Percentiles rank a stretch among this genome's conserved stretches.
These are phyloP conservation scores for Drosophila trapezifrons DNA, from an alignment of 1,140 invertebrate species.

Conservation along the genomic window DNA sequence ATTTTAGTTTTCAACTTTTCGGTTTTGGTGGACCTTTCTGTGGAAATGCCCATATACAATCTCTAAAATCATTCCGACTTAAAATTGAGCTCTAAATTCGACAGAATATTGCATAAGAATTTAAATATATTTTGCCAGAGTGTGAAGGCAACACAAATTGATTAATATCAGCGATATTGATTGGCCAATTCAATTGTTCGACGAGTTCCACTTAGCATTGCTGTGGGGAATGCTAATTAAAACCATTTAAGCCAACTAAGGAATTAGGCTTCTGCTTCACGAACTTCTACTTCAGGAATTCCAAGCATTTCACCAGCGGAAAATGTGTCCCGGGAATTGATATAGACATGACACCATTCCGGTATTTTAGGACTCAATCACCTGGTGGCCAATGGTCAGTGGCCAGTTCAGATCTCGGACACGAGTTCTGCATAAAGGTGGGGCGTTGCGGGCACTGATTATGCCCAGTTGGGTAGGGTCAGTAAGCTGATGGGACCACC, in stretches of 20 bases:
- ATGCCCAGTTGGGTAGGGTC: conserved; percentile 55
- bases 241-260: conserved; percentile 27
- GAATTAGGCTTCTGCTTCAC: conserved; percentile 10
- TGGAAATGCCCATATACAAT: too few relatives aligned
- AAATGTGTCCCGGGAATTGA: background rate
- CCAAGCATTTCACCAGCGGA: background rate
- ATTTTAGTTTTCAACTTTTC: too few relatives aligned
- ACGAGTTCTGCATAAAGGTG: conserved; percentile 23
- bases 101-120: conserved; percentile 2
- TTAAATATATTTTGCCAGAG: conserved; percentile 4
- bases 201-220: conserved; percentile 19
- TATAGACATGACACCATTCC: conserved; percentile 22
- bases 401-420: conserved; percentile 11
- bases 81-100: background rate
- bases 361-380: conserved; percentile 14
- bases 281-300: background rate
- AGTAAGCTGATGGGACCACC: conserved; percentile 29
- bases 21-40: too few relatives aligned
- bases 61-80: background rate
- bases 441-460: conserved; percentile 1
- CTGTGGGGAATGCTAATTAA: conserved; percentile 22
- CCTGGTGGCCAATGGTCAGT: conserved; percentile 16
- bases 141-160: conserved; percentile 24
- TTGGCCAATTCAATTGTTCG: conserved; percentile 24
- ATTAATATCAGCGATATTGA: conserved; percentile 36